Evolutionary conservation across 1,140 invertebrate species (phyloP).

Genomic region (Bemisia tabaci): DNA sequence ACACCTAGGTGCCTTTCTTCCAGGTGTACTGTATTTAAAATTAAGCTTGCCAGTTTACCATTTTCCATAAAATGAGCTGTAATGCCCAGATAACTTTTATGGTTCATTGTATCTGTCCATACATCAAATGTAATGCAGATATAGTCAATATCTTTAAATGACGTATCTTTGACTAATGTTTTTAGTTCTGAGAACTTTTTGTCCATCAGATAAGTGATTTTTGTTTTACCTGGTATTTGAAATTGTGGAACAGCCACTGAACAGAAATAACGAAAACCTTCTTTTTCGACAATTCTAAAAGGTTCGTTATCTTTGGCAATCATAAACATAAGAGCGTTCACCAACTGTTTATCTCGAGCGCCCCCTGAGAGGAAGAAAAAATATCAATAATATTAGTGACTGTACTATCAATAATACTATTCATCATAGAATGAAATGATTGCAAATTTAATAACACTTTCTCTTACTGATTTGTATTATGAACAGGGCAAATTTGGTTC

Average conservation of each 20-base stretch:
- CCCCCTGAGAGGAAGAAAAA: no score
- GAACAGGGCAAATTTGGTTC: no score
- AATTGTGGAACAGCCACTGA: slow-evolving; percentile 27
- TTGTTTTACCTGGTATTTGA: slow-evolving; percentile 27
- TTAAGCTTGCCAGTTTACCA: slow-evolving; percentile 3
- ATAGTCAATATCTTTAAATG: slow-evolving; percentile 15
- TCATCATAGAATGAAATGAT: no score
- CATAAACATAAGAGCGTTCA: slow-evolving; percentile 22
- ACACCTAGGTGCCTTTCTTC: slow-evolving; percentile 18
- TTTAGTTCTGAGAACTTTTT: no score
- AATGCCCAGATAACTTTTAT: slow-evolving; percentile 21
- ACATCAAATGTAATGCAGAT: slow-evolving; percentile 23
- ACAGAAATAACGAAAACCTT: slow-evolving; percentile 28
- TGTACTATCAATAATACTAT: no score
- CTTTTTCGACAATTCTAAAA: slow-evolving; percentile 29
- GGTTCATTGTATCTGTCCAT: slow-evolving; percentile 22
- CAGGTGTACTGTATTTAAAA: slow-evolving; percentile 2
- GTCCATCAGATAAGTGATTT: slow-evolving; percentile 18
- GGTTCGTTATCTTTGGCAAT: slow-evolving; percentile 29
- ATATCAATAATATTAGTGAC: no score
- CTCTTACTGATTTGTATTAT: no score
- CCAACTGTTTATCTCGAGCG: slow-evolving; percentile 7
- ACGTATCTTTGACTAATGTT: no score
- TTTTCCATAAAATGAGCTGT: slow-evolving; percentile 19
- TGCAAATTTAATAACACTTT: no score